Conservation (phyloP, 1,140 invertebrate species). For the Drosophila ogumai region DNA sequence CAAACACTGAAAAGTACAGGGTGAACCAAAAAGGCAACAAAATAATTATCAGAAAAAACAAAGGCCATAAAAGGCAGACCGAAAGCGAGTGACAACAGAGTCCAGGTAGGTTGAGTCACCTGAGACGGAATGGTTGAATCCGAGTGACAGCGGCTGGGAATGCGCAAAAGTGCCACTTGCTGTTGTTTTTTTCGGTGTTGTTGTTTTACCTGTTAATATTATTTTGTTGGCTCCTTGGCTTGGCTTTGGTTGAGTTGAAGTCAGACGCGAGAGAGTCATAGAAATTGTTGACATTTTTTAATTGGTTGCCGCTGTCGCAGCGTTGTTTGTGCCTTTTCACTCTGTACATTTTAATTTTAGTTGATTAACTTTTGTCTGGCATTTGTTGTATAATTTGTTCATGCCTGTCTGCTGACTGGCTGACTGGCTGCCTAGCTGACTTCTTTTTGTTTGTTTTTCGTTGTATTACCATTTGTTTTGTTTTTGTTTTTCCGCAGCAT, state of each 20-base stretch:
- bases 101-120: slow-evolving; percentile 72
- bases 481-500: slow-evolving; percentile 9
- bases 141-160: slow-evolving; percentile 72
- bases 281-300: slow-evolving; percentile 65
- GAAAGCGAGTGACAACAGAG: slow-evolving; percentile 36
- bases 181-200: slow-evolving; percentile 38
- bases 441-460: slow-evolving; percentile 2
- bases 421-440: background rate
- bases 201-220: slow-evolving; percentile 33
- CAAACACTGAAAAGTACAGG: slow-evolving; percentile 9
- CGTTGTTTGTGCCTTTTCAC: slow-evolving; percentile 20
- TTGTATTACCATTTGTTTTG: slow-evolving; percentile 24
- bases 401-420: slow-evolving; percentile 21
- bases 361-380: slow-evolving; percentile 73
- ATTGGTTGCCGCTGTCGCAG: slow-evolving; percentile 23
- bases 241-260: slow-evolving; percentile 48
- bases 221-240: slow-evolving; percentile 30
- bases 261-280: slow-evolving; percentile 61
- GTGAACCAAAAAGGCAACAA: slow-evolving; percentile 22
- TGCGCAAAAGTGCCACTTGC: slow-evolving; percentile 79
- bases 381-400: slow-evolving; percentile 50
- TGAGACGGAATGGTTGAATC: slow-evolving; percentile 45
- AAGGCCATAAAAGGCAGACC: slow-evolving; percentile 51
- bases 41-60: slow-evolving; percentile 52
- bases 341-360: slow-evolving; percentile 75